Conservation (phyloP, 2,797 vertebrate species). For the Pagetopsis macropterus region DNA sequence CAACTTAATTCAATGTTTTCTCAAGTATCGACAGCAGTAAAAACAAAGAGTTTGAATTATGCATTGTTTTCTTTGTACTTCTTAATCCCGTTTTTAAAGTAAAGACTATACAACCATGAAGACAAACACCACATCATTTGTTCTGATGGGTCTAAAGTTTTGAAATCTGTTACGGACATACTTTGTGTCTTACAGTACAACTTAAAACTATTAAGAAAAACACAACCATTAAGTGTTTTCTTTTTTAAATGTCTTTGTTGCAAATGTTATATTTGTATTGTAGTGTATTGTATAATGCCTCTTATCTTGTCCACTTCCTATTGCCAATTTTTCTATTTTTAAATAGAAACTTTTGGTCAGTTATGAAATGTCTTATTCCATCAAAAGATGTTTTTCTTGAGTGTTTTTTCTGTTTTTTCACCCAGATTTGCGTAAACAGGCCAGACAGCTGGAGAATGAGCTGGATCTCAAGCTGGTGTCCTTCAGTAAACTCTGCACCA, state of each 20-base stretch:
- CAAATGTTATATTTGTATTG: neutral
- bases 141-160: too few species aligned
- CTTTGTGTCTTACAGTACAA: too few species aligned
- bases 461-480: constrained; percentile 95
- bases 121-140: too few species aligned
- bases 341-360: too few species aligned
- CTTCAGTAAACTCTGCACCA: constrained; percentile 96
- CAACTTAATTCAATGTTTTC: neutral
- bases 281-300: neutral
- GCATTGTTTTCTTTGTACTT: neutral
- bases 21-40: too few species aligned
- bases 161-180: too few species aligned
- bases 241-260: too few species aligned
- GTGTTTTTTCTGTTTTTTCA: constrained; percentile 1
- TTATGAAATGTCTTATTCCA: neutral
- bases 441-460: constrained; percentile 94
- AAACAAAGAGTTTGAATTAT: neutral
- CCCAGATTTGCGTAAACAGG: constrained; percentile 93
- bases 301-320: neutral
- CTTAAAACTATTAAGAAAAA: too few species aligned
- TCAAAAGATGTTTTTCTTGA: neutral
- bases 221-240: too few species aligned
- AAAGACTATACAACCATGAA: too few species aligned
- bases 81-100: neutral
- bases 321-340: too few species aligned